phyloP scores from a whole-genome alignment of 2,113 vertebrate genomes.

The Dicrurus megarhynchus region DNA sequence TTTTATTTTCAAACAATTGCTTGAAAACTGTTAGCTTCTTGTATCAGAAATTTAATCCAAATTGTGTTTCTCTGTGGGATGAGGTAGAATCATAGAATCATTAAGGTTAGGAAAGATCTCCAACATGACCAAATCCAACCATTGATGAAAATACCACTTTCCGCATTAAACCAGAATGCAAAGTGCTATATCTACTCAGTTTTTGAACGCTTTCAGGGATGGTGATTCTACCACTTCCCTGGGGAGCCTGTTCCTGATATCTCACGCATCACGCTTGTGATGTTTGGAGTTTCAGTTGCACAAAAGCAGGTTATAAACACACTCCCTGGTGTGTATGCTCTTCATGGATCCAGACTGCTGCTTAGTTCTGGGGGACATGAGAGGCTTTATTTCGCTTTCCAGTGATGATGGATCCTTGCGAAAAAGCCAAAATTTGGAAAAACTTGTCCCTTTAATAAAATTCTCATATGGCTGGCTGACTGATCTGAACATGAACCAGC shows the following conservation, averaged over 20 bases:
- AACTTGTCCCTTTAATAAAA: neutral
- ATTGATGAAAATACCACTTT: neutral
- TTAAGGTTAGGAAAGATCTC: neutral
- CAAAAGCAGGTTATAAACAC: neutral
- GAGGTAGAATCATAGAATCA: neutral
- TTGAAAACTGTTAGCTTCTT: neutral
- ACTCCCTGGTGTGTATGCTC: rapidly evolving
- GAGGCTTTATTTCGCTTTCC: neutral
- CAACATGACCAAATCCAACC: neutral
- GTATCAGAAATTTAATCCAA: neutral
- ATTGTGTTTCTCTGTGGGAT: neutral
- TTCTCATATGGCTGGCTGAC: neutral
- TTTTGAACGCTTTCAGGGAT: neutral
- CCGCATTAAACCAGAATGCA: neutral
- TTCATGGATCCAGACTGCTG: neutral
- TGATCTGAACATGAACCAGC: neutral
- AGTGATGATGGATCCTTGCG: neutral
- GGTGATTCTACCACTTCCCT: neutral
- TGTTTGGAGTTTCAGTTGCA: neutral
- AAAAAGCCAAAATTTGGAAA: neutral
- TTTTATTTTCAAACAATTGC: neutral
- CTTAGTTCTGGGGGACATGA: neutral
- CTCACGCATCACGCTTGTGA: rapidly evolving
- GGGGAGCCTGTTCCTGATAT: neutral
- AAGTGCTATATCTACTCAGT: neutral